Conservation (phyloP, 2,888 invertebrate species). For the Pseudeuparius sepicola region DNA sequence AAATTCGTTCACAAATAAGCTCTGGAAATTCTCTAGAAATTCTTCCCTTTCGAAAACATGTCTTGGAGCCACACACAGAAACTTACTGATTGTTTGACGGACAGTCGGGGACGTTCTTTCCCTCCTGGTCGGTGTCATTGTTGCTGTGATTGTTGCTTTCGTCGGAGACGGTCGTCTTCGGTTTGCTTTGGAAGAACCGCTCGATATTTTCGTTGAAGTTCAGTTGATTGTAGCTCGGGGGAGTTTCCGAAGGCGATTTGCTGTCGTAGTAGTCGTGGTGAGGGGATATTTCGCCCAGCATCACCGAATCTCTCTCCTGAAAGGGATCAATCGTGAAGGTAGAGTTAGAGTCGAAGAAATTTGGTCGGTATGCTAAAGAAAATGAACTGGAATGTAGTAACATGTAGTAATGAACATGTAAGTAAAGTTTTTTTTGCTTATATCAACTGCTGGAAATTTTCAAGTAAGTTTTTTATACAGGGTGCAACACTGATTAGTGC, state of each 20-base stretch:
- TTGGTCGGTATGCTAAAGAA: background rate
- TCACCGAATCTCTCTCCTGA: slow-evolving; percentile 68
- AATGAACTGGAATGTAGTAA: slow-evolving; percentile 1
- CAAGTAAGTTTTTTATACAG: too few relatives aligned
- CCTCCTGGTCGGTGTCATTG: slow-evolving; percentile 39
- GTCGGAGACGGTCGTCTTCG: slow-evolving; percentile 48
- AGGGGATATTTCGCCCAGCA: slow-evolving; percentile 77
- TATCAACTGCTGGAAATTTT: too few relatives aligned
- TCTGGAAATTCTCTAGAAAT: too few relatives aligned
- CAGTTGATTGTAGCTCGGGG: slow-evolving; percentile 73
- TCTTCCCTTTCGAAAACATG: background rate
- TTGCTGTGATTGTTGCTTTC: slow-evolving; percentile 40
- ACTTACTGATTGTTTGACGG: slow-evolving; percentile 32
- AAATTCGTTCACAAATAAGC: too few relatives aligned
- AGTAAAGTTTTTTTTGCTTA: too few relatives aligned
- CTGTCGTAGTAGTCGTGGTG: slow-evolving; percentile 72
- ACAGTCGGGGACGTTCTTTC: slow-evolving; percentile 31
- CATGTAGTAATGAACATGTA: too few relatives aligned
- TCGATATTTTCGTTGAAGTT: slow-evolving; percentile 70
- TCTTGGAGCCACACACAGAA: background rate
- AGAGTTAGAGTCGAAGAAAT: background rate
- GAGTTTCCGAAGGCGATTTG: slow-evolving; percentile 69
- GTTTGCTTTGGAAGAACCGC: slow-evolving; percentile 38
- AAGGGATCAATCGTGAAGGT: slow-evolving; percentile 26
- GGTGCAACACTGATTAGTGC: too few relatives aligned